Evolutionary conservation across 2,113 vertebrate genomes (phyloP).

Genomic region (Alethe diademata): DNA sequence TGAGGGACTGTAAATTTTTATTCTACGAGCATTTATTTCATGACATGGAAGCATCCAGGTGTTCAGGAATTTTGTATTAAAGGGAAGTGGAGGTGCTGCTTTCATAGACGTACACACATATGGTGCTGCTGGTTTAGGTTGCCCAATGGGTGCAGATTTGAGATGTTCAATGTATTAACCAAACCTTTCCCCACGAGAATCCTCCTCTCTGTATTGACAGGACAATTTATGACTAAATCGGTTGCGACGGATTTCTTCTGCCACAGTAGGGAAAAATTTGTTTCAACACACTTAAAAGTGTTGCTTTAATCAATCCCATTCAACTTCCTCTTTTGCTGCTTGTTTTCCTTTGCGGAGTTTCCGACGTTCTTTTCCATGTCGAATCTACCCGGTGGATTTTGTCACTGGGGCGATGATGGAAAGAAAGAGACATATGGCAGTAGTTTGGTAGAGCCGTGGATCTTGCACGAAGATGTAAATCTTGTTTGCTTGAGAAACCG

Average conservation of each 20-base stretch:
- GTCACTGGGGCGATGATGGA: conserved; percentile 24
- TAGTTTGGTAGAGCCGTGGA: conserved; percentile 15
- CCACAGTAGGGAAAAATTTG: not conserved
- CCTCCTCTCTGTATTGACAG: not conserved
- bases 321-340: conserved; percentile 15
- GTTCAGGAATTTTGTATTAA: conserved; percentile 53
- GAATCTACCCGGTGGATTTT: not conserved
- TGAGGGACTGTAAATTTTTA: conserved; percentile 78
- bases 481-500: conserved; percentile 52
- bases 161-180: not conserved
- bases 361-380: not conserved
- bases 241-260: not conserved
- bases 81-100: not conserved
- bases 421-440: conserved; percentile 35
- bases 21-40: conserved; percentile 73
- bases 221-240: not conserved
- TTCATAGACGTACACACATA: not conserved
- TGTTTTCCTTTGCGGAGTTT: conserved; percentile 13
- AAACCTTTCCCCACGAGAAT: not conserved
- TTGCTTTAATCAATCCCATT: conserved; percentile 50
- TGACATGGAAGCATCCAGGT: conserved; percentile 57
- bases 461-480: conserved; percentile 44
- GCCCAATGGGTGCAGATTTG: not conserved
- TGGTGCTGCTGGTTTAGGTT: not conserved
- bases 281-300: conserved; percentile 33